phyloP scores from a whole-genome alignment of 2,797 vertebrate species.

The Mus spretus region DNA sequence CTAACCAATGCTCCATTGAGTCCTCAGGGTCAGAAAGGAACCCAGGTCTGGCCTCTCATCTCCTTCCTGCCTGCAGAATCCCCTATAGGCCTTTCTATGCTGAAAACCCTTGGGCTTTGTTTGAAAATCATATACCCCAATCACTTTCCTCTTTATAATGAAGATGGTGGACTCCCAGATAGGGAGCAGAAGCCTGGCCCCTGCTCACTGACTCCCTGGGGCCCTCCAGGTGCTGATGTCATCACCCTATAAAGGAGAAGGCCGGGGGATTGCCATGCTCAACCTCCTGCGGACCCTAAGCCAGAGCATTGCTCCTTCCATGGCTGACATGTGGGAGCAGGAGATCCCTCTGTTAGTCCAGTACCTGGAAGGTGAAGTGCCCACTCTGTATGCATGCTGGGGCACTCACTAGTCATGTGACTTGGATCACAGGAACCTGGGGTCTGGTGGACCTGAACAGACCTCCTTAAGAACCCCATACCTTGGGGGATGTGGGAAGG shows the following conservation, averaged over 20 bases:
- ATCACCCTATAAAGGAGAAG: conserved; percentile 80
- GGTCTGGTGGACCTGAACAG: not conserved
- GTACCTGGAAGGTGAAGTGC: conserved; percentile 81
- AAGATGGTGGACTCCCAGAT: too few species aligned
- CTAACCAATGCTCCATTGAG: not conserved
- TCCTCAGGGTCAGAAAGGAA: not conserved
- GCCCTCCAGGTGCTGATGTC: conserved; percentile 79
- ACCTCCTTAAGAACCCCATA: not conserved
- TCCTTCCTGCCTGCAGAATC: not conserved
- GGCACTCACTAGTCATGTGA: rapidly evolving
- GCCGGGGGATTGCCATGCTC: conserved; percentile 77
- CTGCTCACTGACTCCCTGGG: not conserved
- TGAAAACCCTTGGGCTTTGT: not conserved
- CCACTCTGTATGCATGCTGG: rapidly evolving
- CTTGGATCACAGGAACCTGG: not conserved
- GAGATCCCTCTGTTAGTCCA: conserved; percentile 76
- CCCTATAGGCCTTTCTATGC: not conserved
- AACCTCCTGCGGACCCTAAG: conserved; percentile 80
- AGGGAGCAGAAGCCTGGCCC: rapidly evolving
- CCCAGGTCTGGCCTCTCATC: not conserved
- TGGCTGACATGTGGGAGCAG: conserved; percentile 75
- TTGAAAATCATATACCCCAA: not conserved
- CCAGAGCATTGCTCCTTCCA: conserved; percentile 69
- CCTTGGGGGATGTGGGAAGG: not conserved
- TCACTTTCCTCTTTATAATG: not conserved